These are phyloP conservation scores for Nephrotoma appendiculata DNA, from an alignment of 2,888 invertebrate genomes.

Conservation along the genomic window DNA sequence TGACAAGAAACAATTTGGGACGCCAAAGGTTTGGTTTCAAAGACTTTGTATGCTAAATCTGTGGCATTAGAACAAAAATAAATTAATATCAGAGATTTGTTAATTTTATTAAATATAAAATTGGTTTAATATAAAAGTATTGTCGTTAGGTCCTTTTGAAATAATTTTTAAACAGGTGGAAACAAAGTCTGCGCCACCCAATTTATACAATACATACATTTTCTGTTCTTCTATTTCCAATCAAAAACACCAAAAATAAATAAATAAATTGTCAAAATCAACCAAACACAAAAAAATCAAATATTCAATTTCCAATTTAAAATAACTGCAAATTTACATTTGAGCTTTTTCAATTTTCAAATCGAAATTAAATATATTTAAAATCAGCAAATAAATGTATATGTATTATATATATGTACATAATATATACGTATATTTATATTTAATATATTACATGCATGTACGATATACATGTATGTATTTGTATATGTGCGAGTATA, in stretches of 20 bases:
- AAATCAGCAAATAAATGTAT: not conserved
- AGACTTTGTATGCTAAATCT: too few relatives aligned
- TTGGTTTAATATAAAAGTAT: too few relatives aligned
- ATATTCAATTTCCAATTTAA: not conserved
- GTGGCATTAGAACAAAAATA: too few relatives aligned
- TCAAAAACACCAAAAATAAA: not conserved
- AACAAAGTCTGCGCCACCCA: too few relatives aligned
- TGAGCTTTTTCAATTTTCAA: not conserved
- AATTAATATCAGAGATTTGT: too few relatives aligned
- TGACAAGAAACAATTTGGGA: too few relatives aligned
- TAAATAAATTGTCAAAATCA: not conserved
- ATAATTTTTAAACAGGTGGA: too few relatives aligned
- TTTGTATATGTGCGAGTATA: not conserved
- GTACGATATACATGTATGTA: not conserved
- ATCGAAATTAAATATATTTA: not conserved
- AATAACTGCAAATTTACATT: not conserved
- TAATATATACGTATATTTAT: not conserved
- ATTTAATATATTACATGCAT: not conserved
- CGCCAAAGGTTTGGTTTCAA: too few relatives aligned
- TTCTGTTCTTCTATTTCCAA: not conserved
- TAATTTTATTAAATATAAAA: too few relatives aligned
- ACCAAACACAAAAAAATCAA: not conserved
- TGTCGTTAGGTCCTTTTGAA: too few relatives aligned
- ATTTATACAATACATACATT: not conserved
- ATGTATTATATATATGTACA: not conserved